Conservation (phyloP, 2,888 invertebrate species). For the Ceriagrion tenellum region DNA sequence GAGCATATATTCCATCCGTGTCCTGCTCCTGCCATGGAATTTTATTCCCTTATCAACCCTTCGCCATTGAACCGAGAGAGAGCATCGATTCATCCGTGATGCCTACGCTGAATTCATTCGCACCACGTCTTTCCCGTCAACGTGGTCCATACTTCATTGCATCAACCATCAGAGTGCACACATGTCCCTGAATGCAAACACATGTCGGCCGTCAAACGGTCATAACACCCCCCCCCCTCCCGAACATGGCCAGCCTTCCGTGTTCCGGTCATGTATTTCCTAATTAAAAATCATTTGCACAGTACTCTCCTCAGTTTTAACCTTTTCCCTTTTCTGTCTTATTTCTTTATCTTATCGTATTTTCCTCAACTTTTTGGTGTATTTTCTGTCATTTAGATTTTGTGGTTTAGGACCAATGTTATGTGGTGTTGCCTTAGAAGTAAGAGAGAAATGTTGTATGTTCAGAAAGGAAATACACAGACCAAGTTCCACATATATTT, state of each 20-base stretch:
- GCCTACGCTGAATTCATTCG: neutral
- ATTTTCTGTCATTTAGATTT: too few relatives aligned
- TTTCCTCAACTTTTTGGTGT: too few relatives aligned
- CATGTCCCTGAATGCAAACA: neutral
- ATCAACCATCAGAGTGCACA: neutral
- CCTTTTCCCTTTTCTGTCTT: too few relatives aligned
- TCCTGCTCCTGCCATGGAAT: neutral
- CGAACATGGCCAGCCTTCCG: too few relatives aligned
- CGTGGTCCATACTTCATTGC: neutral
- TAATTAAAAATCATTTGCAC: neutral
- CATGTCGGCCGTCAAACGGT: neutral
- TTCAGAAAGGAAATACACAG: too few relatives aligned
- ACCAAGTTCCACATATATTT: too few relatives aligned
- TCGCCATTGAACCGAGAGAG: neutral
- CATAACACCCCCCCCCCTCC: neutral
- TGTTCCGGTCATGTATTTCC: neutral
- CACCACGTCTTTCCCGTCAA: neutral
- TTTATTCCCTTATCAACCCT: constrained; percentile 14
- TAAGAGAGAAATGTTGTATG: too few relatives aligned
- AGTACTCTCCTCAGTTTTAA: too few relatives aligned
- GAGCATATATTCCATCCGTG: neutral
- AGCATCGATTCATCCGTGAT: constrained; percentile 5
- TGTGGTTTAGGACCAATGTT: too few relatives aligned
- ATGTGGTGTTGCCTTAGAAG: too few relatives aligned
- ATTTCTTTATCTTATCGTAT: too few relatives aligned